Evolutionary conservation across 2,113 vertebrate genomes (phyloP).

Genomic region (Solea senegalensis): DNA sequence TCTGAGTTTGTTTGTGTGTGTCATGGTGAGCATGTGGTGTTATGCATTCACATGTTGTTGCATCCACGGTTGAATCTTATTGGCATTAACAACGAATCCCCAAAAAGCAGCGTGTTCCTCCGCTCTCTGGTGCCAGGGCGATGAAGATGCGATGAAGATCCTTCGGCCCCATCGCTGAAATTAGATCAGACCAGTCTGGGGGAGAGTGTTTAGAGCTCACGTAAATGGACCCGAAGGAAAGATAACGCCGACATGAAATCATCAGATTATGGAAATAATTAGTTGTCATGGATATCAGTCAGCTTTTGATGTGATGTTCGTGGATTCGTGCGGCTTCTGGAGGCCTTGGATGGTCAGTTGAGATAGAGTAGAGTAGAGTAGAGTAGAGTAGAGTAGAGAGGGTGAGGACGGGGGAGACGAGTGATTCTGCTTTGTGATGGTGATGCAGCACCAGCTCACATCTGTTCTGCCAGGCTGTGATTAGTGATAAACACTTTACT

Average conservation of each 20-base stretch:
- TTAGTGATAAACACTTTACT: slow-evolving; percentile 39
- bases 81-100: slow-evolving; percentile 30
- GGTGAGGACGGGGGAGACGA: background rate
- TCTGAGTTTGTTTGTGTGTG: background rate
- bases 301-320: slow-evolving; percentile 43
- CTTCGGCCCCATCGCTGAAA: slow-evolving; percentile 52
- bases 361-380: background rate
- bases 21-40: slow-evolving; percentile 14
- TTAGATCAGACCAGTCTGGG: slow-evolving; percentile 72
- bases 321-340: slow-evolving; percentile 46
- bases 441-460: slow-evolving; percentile 32
- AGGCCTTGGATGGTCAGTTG: background rate
- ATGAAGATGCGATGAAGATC: slow-evolving; percentile 70
- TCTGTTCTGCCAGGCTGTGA: slow-evolving; percentile 61
- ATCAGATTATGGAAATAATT: slow-evolving; percentile 71
- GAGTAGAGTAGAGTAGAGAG: background rate
- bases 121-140: slow-evolving; percentile 20
- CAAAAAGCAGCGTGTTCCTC: slow-evolving; percentile 5
- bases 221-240: slow-evolving; percentile 20
- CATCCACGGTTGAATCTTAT: slow-evolving; percentile 50
- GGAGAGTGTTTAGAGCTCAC: slow-evolving; percentile 49
- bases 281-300: slow-evolving; percentile 63
- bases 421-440: slow-evolving; percentile 22
- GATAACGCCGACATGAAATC: slow-evolving; percentile 52
- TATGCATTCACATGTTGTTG: background rate